These are phyloP conservation scores for Craterocephalus amniculus DNA, from an alignment of 2,797 vertebrate species.

Conservation along the genomic window DNA sequence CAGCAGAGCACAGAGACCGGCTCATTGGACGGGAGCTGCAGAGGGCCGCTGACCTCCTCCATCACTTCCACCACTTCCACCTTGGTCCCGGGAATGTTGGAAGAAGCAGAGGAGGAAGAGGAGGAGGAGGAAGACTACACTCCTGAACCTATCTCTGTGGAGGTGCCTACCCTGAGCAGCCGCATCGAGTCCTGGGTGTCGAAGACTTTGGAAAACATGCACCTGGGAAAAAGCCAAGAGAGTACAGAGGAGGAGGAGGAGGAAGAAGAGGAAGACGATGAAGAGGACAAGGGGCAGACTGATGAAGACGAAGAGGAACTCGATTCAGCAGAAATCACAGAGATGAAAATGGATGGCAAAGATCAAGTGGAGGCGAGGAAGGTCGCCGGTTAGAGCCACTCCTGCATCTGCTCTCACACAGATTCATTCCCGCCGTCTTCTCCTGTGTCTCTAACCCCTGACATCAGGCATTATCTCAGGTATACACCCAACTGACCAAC, in stretches of 20 bases:
- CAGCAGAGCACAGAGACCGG: conserved; percentile 98
- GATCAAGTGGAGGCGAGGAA: conserved; percentile 73
- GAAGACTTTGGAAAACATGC: conserved; percentile 95
- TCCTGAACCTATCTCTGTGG: conserved; percentile 91
- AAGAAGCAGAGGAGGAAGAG: conserved; percentile 95
- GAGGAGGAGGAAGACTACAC: conserved; percentile 95
- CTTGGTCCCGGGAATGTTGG: conserved; percentile 95
- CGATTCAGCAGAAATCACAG: conserved; percentile 82
- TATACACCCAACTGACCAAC: conserved; percentile 77
- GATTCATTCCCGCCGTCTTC: conserved; percentile 26
- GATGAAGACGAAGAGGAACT: conserved; percentile 89
- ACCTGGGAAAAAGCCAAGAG: conserved; percentile 91
- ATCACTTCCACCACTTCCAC: conserved; percentile 98
- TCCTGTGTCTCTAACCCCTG: conserved; percentile 70
- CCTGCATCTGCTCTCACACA: conserved; percentile 7
- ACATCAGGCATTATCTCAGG: conserved; percentile 88
- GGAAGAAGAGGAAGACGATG: conserved; percentile 82
- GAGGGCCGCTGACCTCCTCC: conserved; percentile 93
- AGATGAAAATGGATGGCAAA: conserved; percentile 74
- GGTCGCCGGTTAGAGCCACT: conserved; percentile 61
- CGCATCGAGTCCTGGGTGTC: conserved; percentile 98
- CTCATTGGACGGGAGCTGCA: conserved; percentile 96
- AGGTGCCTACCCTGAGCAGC: conserved; percentile 93
- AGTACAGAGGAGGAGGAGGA: conserved; percentile 87
- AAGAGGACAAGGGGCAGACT: conserved; percentile 83